A percentile compares a stretch with the other conserved stretches of the same genome.
Conservation (phyloP, 1,140 invertebrate genomes). For the Saxidomus purpurata region DNA sequence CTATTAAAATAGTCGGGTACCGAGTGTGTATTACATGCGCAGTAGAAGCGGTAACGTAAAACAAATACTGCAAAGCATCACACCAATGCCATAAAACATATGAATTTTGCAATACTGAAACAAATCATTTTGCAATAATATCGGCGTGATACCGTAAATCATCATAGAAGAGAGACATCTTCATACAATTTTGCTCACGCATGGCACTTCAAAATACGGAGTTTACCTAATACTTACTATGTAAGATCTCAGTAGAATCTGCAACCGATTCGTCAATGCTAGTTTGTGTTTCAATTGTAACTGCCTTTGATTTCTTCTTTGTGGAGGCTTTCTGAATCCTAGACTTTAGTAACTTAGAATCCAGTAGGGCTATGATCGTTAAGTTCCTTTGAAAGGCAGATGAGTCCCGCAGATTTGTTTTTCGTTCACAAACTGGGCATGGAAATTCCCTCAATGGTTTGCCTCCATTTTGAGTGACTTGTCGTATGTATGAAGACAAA, state of each 20-base stretch:
- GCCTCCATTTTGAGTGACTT: neutral
- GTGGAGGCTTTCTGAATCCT: neutral
- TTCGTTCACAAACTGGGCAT: neutral
- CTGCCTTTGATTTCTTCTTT: neutral
- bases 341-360: neutral
- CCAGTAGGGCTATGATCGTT: neutral
- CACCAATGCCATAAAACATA: neutral
- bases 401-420: neutral
- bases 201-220: neutral
- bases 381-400: neutral
- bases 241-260: neutral
- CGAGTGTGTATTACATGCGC: no score
- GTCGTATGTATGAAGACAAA: neutral
- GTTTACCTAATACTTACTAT: neutral
- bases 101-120: neutral
- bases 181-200: neutral
- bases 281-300: neutral
- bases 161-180: neutral
- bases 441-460: neutral
- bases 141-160: neutral
- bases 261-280: neutral
- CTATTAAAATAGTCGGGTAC: no score
- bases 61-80: no score
- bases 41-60: no score
- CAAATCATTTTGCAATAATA: neutral